Evolutionary conservation across 2,888 invertebrate species (phyloP).

Genomic region (Calameuta pallipes): DNA sequence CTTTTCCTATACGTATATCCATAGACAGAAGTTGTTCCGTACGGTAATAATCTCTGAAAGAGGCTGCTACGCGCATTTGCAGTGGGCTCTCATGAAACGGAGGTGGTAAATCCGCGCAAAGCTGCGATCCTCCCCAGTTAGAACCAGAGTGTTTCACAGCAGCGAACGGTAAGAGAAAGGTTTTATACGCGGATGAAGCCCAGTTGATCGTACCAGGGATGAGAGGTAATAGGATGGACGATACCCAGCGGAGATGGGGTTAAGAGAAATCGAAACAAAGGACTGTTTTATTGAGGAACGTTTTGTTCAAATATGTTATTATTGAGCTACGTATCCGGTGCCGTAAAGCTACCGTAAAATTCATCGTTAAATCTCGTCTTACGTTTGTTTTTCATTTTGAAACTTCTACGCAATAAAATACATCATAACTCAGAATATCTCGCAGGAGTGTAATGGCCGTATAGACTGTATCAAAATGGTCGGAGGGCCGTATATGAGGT

Average conservation of each 20-base stretch:
- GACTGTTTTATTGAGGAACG: constrained; percentile 13
- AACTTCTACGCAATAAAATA: constrained; percentile 20
- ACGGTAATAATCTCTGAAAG: neutral
- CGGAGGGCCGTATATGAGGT: neutral
- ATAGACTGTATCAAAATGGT: neutral
- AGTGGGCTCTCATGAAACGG: neutral
- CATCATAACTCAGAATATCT: constrained; percentile 16
- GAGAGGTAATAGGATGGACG: neutral
- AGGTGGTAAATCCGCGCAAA: neutral
- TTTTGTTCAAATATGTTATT: constrained; percentile 22
- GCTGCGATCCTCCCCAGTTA: neutral
- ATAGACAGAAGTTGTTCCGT: neutral
- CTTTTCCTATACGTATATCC: neutral
- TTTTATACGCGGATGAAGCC: neutral
- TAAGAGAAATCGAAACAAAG: neutral
- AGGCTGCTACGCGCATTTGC: neutral
- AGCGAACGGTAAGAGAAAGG: neutral
- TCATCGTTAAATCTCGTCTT: constrained; percentile 15
- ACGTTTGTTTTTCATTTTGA: constrained; percentile 19
- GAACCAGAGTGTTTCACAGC: neutral
- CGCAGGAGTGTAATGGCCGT: neutral
- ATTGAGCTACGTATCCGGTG: constrained; percentile 17
- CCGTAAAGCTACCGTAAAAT: constrained; percentile 23
- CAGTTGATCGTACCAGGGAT: neutral
- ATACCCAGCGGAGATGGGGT: neutral